A percentile compares a stretch with the other conserved stretches of the same genome.
phyloP scores from a whole-genome alignment of 2,888 invertebrate species.

The Branchipolynoe longqiensis region DNA sequence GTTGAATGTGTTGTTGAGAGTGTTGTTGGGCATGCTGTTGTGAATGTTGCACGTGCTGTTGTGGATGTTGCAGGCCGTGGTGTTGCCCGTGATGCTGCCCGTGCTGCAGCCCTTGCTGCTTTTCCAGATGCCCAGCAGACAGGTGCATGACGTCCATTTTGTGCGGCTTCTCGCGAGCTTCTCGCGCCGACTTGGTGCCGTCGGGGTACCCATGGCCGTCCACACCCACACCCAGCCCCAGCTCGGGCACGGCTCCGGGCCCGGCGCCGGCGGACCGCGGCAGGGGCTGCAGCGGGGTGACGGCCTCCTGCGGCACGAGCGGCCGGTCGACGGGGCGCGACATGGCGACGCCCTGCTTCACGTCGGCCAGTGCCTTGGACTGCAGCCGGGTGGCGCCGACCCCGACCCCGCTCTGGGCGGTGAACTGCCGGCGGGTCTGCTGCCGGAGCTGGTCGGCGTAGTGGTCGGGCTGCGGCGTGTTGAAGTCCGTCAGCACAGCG shows the following conservation, averaged over 20 bases:
- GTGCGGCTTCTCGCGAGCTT: neutral
- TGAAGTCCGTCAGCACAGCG: slow-evolving; percentile 24
- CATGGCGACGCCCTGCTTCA: slow-evolving; percentile 54
- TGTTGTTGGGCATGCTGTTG: neutral
- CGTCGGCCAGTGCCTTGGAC: slow-evolving; percentile 58
- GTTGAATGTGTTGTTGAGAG: neutral
- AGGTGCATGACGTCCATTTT: neutral
- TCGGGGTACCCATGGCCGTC: slow-evolving; percentile 15
- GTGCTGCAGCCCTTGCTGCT: neutral
- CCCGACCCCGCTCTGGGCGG: slow-evolving; percentile 56
- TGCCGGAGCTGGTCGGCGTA: slow-evolving; percentile 65
- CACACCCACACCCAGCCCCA: neutral
- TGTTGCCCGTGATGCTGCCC: neutral
- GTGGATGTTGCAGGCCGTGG: neutral
- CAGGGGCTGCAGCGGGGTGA: slow-evolving; percentile 10
- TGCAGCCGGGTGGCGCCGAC: slow-evolving; percentile 56
- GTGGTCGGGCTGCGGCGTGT: slow-evolving; percentile 61
- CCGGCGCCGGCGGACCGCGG: neutral
- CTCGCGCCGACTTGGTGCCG: slow-evolving; percentile 50
- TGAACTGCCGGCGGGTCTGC: slow-evolving; percentile 58
- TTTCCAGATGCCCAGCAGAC: neutral
- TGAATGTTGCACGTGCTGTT: neutral
- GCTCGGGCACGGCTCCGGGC: neutral
- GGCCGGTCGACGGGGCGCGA: slow-evolving; percentile 65
- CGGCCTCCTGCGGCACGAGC: slow-evolving; percentile 60